Conservation (phyloP, 23 tunicate genomes). For the Ascidia mentula region DNA sequence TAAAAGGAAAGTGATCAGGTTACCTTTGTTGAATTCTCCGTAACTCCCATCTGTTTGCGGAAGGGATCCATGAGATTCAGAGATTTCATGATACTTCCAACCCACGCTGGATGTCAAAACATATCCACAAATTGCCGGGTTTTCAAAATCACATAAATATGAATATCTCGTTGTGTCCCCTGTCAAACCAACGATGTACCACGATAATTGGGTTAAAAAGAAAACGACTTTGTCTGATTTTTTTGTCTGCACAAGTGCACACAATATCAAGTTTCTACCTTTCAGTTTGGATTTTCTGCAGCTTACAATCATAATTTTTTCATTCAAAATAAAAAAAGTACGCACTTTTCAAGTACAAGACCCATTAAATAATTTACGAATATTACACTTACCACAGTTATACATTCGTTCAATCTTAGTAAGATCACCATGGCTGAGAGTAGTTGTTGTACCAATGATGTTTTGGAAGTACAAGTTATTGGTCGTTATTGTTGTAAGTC, state of each 20-base stretch:
- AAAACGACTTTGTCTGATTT: too few relatives aligned
- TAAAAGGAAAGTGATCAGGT: too few relatives aligned
- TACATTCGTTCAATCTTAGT: constrained; percentile 4
- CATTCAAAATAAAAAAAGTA: too few relatives aligned
- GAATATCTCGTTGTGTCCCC: background rate
- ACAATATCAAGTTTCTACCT: too few relatives aligned
- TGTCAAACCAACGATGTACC: background rate
- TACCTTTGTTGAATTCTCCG: background rate
- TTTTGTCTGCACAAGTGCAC: too few relatives aligned
- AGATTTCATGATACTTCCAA: background rate
- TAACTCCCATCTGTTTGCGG: background rate
- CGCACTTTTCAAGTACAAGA: too few relatives aligned
- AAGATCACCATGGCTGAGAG: constrained; percentile 11
- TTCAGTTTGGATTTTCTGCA: too few relatives aligned
- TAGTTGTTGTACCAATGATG: constrained; percentile 8
- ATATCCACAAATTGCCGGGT: constrained; percentile 1
- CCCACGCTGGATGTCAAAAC: background rate
- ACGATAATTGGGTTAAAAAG: too few relatives aligned
- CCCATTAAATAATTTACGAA: background rate
- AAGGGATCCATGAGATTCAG: background rate
- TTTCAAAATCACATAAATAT: constrained; percentile 11
- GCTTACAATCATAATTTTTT: too few relatives aligned
- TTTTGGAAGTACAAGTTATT: constrained; percentile 10
- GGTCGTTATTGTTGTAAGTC: constrained; percentile 21
- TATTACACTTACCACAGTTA: background rate